Percentiles rank a stretch among this genome's conserved stretches.
Conservation (phyloP, 2,888 invertebrate genomes). For the Ditula angustiorana region DNA sequence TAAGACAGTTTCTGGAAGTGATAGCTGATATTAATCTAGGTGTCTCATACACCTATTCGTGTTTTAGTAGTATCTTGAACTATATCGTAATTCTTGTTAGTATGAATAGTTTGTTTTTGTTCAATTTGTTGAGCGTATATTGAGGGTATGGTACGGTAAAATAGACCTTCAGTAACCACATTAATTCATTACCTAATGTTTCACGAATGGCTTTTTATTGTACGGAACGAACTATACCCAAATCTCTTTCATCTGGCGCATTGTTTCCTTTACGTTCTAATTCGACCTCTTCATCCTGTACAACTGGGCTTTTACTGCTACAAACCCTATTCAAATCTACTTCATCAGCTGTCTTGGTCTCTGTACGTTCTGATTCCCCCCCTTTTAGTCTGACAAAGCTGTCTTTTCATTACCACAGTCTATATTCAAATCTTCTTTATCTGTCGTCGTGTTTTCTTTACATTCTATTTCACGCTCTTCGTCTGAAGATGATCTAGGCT, state of each 20-base stretch:
- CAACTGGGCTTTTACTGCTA: background rate
- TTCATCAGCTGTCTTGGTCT: background rate
- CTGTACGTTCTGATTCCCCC: background rate
- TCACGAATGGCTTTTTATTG: background rate
- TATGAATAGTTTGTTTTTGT: background rate
- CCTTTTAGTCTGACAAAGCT: no score
- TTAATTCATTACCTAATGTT: background rate
- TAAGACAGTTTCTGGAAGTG: background rate
- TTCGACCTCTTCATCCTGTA: no score
- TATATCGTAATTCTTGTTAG: background rate
- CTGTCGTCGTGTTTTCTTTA: background rate
- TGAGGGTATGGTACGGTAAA: no score
- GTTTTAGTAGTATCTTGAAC: background rate
- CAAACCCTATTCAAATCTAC: background rate
- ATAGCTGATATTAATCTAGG: background rate
- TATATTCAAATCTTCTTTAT: background rate
- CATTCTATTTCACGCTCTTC: background rate
- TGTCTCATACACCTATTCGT: background rate
- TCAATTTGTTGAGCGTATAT: no score
- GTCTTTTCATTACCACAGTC: background rate
- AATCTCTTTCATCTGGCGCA: background rate
- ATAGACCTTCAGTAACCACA: no score
- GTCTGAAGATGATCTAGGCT: background rate
- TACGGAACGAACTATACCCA: background rate
- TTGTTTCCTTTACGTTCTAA: background rate